Evolutionary conservation across 1,140 invertebrate species (phyloP).

Genomic region (Scaptomyza montana): DNA sequence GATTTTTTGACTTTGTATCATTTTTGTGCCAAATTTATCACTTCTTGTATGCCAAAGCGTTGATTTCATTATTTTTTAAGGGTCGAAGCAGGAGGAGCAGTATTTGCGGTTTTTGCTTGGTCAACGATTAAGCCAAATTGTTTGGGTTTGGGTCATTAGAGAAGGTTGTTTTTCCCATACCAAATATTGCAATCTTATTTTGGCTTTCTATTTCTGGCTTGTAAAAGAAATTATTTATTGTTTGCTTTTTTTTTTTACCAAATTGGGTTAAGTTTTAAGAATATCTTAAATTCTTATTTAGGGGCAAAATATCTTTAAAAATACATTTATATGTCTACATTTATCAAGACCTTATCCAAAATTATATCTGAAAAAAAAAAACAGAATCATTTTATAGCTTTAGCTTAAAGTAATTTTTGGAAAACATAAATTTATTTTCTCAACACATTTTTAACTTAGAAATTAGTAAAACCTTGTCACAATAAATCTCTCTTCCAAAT

Average conservation of each 20-base stretch:
- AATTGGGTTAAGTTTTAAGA: too few species aligned
- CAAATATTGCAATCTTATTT: conserved; percentile 18
- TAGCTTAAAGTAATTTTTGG: conserved; percentile 11
- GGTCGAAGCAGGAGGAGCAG: not conserved
- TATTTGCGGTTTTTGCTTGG: conserved; percentile 26
- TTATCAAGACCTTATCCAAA: too few species aligned
- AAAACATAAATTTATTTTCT: conserved; percentile 6
- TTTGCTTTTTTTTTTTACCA: too few species aligned
- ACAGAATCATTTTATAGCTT: not conserved
- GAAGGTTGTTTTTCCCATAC: not conserved
- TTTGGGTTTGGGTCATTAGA: conserved; percentile 48
- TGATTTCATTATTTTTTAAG: conserved; percentile 48
- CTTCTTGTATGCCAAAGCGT: conserved; percentile 45
- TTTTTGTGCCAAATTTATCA: conserved; percentile 65
- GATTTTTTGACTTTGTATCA: conserved; percentile 65
- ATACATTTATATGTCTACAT: too few species aligned
- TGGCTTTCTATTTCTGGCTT: conserved; percentile 39
- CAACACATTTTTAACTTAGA: conserved; percentile 30
- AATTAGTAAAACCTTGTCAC: conserved; percentile 73
- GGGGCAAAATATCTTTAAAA: too few species aligned
- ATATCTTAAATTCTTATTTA: too few species aligned
- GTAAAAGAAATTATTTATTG: too few species aligned
- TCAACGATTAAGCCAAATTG: conserved; percentile 51
- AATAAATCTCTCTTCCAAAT: conserved; percentile 53
- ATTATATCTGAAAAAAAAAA: too few species aligned